Percentiles rank a stretch among this genome's conserved stretches.
These are phyloP conservation scores for Pardosa pseudoannulata DNA, from an alignment of 2,888 invertebrate species.

Conservation along the genomic window DNA sequence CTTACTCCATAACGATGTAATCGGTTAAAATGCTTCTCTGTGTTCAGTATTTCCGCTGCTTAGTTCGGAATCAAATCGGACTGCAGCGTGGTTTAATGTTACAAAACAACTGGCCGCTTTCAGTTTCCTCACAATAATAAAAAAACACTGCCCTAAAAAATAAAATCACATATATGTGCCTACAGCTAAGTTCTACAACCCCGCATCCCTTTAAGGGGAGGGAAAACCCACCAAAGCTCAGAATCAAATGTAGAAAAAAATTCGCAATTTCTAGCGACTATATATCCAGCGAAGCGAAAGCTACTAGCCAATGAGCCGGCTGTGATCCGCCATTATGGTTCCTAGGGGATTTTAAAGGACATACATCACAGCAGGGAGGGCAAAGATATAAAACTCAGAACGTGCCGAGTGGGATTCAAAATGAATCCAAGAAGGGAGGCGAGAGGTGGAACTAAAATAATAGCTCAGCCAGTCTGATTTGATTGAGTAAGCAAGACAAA, in stretches of 20 bases:
- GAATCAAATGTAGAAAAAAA: not conserved
- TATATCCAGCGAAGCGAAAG: not conserved
- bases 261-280: not conserved
- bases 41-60: not conserved
- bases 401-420: slow-evolving; percentile 15
- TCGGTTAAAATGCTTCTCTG: not conserved
- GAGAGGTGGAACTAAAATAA: slow-evolving; percentile 22
- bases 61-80: not conserved
- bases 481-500: slow-evolving; percentile 53
- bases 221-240: not conserved
- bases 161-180: not conserved
- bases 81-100: not conserved
- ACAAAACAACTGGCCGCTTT: not conserved
- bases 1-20: not conserved
- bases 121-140: not conserved
- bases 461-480: slow-evolving; percentile 21
- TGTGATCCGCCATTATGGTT: slow-evolving; percentile 20
- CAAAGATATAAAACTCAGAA: not conserved
- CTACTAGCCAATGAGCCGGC: not conserved
- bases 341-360: slow-evolving; percentile 32
- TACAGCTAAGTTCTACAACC: not conserved
- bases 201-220: not conserved
- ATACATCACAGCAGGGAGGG: slow-evolving; percentile 14
- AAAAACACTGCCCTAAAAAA: not conserved
- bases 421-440: not conserved